These are phyloP conservation scores for Dromaius novaehollandiae DNA, from an alignment of 2,113 vertebrate genomes.

Conservation along the genomic window DNA sequence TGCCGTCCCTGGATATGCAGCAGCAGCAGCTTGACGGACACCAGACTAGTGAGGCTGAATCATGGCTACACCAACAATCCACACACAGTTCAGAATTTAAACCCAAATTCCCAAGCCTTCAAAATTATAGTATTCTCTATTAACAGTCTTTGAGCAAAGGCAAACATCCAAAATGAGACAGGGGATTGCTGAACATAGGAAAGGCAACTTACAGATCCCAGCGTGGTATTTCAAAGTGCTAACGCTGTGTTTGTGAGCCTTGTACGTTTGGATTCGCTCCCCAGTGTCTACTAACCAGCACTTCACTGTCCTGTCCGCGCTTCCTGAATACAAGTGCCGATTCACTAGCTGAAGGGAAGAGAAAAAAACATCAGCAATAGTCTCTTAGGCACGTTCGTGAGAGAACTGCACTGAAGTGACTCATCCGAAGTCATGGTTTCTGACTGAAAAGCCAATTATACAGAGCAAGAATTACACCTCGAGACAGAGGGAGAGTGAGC, in stretches of 20 bases:
- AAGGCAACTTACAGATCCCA: constrained; percentile 80
- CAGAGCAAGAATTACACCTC: background rate
- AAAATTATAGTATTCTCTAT: background rate
- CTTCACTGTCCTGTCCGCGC: constrained; percentile 79
- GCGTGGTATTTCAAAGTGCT: constrained; percentile 82
- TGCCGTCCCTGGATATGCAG: fast-evolving
- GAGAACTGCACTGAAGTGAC: background rate
- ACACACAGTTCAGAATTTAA: background rate
- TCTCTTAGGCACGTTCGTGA: fast-evolving
- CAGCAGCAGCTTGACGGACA: constrained; percentile 11
- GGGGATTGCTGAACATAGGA: background rate
- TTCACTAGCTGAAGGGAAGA: constrained; percentile 77
- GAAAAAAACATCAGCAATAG: background rate
- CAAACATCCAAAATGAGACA: background rate
- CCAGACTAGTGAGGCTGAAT: background rate
- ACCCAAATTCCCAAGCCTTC: background rate
- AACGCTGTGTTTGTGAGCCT: constrained; percentile 80
- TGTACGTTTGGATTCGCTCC: constrained; percentile 76
- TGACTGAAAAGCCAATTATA: background rate
- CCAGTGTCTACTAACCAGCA: constrained; percentile 81
- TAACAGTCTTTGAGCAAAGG: background rate
- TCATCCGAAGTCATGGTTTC: background rate
- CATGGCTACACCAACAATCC: background rate
- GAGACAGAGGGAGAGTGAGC: background rate
- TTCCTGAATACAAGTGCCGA: constrained; percentile 80